phyloP scores from a whole-genome alignment of 30 jellyfish, hydroid and myxozoan genomes.

The Hydra vulgaris region DNA sequence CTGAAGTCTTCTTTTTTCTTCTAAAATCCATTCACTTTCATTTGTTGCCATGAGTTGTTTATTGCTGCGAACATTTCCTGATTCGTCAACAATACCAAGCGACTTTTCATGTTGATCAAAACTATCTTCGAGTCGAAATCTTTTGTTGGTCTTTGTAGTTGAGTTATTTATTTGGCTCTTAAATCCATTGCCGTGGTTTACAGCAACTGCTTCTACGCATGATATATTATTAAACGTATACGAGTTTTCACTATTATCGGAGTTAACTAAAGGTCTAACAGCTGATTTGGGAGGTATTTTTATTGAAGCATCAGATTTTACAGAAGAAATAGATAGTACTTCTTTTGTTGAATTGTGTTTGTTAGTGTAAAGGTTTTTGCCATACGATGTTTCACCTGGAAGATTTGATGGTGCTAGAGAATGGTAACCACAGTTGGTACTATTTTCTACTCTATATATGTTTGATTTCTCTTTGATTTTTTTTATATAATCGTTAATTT shows the following conservation, averaged over 20 bases:
- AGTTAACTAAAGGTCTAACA: slow-evolving; percentile 4
- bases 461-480: not conserved
- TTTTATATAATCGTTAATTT: not conserved
- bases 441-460: not conserved
- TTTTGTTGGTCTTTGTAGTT: not conserved
- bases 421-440: not conserved
- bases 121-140: slow-evolving; percentile 18
- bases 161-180: not conserved
- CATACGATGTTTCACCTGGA: not conserved
- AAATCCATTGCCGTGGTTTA: not conserved
- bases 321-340: not conserved
- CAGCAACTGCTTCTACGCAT: not conserved
- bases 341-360: not conserved
- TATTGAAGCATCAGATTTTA: not conserved
- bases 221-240: not conserved
- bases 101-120: slow-evolving; percentile 28
- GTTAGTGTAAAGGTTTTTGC: not conserved
- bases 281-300: slow-evolving; percentile 11
- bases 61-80: slow-evolving; percentile 8
- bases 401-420: not conserved
- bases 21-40: not conserved
- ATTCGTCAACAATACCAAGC: slow-evolving; percentile 24
- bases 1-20: slow-evolving; percentile 11
- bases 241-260: not conserved
- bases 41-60: not conserved